phyloP scores from a whole-genome alignment of 2,888 invertebrate species.

The Eupithecia pulchellata region DNA sequence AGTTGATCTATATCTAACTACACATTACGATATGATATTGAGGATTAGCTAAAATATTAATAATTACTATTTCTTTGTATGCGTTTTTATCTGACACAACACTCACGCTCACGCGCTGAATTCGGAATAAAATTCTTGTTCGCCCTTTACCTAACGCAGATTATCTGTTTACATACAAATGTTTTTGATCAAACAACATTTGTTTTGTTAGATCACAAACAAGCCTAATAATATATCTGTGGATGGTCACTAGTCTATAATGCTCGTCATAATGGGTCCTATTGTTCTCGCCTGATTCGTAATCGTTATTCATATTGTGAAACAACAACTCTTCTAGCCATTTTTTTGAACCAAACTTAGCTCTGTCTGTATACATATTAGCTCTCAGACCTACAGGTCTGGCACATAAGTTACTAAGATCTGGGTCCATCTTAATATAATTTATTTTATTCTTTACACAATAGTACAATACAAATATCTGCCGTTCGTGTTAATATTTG shows the following conservation, averaged over 20 bases:
- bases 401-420: neutral
- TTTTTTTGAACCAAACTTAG: neutral
- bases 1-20: neutral
- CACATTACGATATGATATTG: neutral
- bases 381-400: too few relatives aligned
- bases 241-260: neutral
- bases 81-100: conserved; percentile 1
- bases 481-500: too few relatives aligned
- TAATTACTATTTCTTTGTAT: neutral
- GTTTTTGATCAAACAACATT: conserved; percentile 4
- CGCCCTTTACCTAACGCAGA: neutral
- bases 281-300: neutral
- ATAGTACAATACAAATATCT: too few relatives aligned
- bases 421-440: too few relatives aligned
- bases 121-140: neutral
- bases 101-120: neutral
- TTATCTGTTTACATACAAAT: conserved; percentile 7
- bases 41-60: neutral
- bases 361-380: too few relatives aligned
- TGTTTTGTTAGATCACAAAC: neutral
- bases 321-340: neutral
- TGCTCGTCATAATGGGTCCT: neutral
- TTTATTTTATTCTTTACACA: too few relatives aligned
- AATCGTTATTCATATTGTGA: neutral
- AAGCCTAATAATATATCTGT: conserved; percentile 7